phyloP scores from a whole-genome alignment of 2,113 vertebrate species.

The Andinoacara biseriatus region DNA sequence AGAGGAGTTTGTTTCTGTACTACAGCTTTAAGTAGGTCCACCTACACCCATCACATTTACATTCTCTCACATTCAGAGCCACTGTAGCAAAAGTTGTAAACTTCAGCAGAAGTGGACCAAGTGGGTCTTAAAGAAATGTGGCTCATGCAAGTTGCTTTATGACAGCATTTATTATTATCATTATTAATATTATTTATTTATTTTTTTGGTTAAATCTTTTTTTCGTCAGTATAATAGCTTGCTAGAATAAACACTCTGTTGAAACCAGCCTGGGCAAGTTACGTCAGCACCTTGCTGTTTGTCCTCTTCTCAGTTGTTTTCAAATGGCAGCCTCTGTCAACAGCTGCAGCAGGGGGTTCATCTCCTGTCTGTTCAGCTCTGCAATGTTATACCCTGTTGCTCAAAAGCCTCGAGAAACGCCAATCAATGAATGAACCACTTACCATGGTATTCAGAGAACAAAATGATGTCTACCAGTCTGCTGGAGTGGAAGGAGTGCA shows the following conservation, averaged over 20 bases:
- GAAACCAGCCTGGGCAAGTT: conserved; percentile 27
- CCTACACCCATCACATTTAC: conserved; percentile 34
- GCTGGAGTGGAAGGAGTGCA: conserved; percentile 35
- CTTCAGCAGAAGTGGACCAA: conserved; percentile 29
- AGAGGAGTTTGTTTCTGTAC: background rate
- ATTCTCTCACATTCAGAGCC: conserved; percentile 4
- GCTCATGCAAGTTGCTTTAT: background rate
- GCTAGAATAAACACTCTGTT: background rate
- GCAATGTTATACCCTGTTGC: conserved; percentile 43
- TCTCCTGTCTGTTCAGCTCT: conserved; percentile 37
- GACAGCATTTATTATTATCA: background rate
- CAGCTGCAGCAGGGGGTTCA: conserved; percentile 51
- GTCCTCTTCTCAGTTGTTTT: conserved; percentile 49
- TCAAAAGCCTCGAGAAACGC: conserved; percentile 55
- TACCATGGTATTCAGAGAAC: conserved; percentile 64
- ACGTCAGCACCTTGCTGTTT: conserved; percentile 34
- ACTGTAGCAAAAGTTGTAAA: background rate
- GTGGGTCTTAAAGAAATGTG: conserved; percentile 11
- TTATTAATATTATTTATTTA: background rate
- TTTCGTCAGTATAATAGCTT: background rate
- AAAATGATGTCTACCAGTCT: conserved; percentile 58
- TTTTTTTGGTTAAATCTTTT: background rate
- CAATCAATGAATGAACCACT: conserved; percentile 64
- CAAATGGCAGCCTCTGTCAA: conserved; percentile 64
- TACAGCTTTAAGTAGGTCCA: conserved; percentile 13